Conservation (phyloP, 2,113 vertebrate genomes). For the Hystrix cristata region DNA sequence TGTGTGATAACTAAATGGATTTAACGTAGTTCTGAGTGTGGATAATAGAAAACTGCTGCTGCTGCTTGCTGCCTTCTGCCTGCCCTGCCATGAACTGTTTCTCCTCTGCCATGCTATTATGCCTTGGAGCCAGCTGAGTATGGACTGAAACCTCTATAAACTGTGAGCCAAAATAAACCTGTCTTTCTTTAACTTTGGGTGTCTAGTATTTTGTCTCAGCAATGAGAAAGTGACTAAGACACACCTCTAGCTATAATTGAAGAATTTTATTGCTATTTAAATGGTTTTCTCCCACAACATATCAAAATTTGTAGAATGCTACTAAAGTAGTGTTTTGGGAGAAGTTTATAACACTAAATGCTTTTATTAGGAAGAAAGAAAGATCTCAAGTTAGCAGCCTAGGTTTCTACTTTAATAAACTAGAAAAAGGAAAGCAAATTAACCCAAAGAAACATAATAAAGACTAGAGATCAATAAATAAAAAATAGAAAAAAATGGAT, state of each 20-base stretch:
- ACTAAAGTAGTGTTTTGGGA: not conserved
- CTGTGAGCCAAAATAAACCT: not conserved
- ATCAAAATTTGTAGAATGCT: not conserved
- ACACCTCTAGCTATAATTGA: not conserved
- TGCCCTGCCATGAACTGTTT: not conserved
- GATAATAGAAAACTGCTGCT: not conserved
- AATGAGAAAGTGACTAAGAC: not conserved
- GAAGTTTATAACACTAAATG: not conserved
- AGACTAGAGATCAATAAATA: not conserved
- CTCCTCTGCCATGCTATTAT: not conserved
- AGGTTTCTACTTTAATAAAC: not conserved
- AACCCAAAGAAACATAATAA: not conserved
- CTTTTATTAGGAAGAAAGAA: not conserved
- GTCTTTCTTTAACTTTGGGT: too few species aligned
- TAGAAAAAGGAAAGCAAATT: not conserved
- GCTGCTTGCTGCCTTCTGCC: not conserved
- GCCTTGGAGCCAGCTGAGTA: not conserved
- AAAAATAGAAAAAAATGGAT: not conserved
- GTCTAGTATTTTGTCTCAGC: not conserved
- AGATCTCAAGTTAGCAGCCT: not conserved
- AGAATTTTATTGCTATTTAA: not conserved
- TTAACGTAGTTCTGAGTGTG: not conserved
- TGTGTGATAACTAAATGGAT: not conserved
- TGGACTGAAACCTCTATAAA: not conserved
- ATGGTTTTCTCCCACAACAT: not conserved